Base-by-base conservation (phyloP, 2,888 invertebrate species). In the Nomada fucata region DNA sequence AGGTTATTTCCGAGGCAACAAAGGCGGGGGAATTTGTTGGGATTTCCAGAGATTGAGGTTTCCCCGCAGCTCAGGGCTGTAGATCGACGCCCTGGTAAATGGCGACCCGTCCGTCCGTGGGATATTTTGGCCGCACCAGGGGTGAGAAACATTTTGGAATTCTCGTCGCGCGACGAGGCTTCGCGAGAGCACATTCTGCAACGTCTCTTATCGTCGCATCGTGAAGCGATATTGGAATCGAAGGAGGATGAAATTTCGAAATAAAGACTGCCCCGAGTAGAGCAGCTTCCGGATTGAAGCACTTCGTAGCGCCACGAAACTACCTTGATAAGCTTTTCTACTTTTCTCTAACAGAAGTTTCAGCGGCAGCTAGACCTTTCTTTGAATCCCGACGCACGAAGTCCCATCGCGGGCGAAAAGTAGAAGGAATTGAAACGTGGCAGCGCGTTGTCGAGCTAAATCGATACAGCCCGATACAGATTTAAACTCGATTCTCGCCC, bases 401-500 rank as follows among this genome's bases (percentile, higher is more conserved):
- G 67, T 57, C 75, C 42, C 50, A 20, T 44, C 5, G 20, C 42
- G 29, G 50, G 9, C 44, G 0, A 20, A 50, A 59, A 18, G 13
- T 10, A 23, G 55, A 59, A 47, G 72, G 69, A 55, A 81, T 76
- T 70, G 70, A 50, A 61, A 55, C 61, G 29, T 59, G 67, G 57
- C 53, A 13, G 64, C 50, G 55, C 63, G 57, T 52, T 23, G 57
- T 29, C 79, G 53, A 18, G 29, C 13, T 26, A 71, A 82, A 80
- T 80, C 83, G 82, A 82, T 83, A 73, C 57, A 55, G 65, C 68
- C 26, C 71, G 52, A 26, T 26, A 26, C 26, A 82, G 74, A 82
- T 82, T 83, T 82, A 75, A 82, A 83, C 77, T 72, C 82, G 77
- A 82, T 82, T 77, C 83, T 74, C 63, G 65, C 63, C 29, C 76